A percentile compares a stretch with the other conserved stretches of the same genome.
phyloP scores from a whole-genome alignment of 1,140 invertebrate species.

The Cydia strobilella region DNA sequence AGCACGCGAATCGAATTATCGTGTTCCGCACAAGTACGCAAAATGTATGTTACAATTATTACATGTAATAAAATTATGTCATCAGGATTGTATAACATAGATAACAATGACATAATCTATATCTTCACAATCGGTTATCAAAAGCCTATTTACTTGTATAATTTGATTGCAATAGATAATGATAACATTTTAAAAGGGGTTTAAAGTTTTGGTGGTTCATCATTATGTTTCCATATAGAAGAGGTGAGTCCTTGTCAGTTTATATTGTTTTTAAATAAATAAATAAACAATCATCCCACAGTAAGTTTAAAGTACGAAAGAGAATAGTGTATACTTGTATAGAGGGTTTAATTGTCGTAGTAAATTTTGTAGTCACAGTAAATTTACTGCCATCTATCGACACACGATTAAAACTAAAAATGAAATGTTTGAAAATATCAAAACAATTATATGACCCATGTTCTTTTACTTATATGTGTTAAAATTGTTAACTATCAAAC shows the following conservation, averaged over 20 bases:
- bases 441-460: too few species aligned
- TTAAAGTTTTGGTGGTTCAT: background rate
- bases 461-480: too few species aligned
- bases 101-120: background rate
- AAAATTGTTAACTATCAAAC: too few species aligned
- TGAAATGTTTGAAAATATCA: too few species aligned
- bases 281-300: too few species aligned
- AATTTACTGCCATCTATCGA: too few species aligned
- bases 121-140: background rate
- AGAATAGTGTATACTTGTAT: too few species aligned
- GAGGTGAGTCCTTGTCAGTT: background rate
- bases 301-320: too few species aligned
- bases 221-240: background rate
- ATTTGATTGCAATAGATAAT: background rate
- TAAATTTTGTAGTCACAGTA: too few species aligned
- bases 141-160: background rate
- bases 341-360: too few species aligned
- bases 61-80: background rate
- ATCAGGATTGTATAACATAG: background rate
- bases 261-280: too few species aligned
- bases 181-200: slow-evolving; percentile 4
- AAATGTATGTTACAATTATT: background rate
- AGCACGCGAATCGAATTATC: background rate
- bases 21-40: background rate
- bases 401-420: too few species aligned